Evolutionary conservation across 2,113 vertebrate genomes (phyloP).

Genomic region (Lethenteron reissneri): DNA sequence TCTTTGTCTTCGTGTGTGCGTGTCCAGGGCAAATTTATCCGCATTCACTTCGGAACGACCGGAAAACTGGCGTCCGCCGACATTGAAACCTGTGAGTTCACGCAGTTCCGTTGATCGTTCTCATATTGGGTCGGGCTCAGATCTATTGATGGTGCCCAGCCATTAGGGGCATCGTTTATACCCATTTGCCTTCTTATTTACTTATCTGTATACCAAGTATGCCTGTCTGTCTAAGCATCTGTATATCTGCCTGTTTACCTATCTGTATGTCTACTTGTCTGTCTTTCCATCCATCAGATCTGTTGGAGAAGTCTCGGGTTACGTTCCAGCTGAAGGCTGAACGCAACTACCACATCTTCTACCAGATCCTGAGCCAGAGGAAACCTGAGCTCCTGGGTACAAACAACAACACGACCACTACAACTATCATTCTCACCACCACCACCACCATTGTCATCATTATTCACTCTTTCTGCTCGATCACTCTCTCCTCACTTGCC

Average conservation of each 20-base stretch:
- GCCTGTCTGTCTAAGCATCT: too few relatives aligned
- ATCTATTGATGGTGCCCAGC: too few relatives aligned
- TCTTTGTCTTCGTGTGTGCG: conserved; percentile 2
- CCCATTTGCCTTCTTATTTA: too few relatives aligned
- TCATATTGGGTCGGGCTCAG: too few relatives aligned
- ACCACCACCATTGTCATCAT: too few relatives aligned
- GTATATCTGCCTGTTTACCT: too few relatives aligned
- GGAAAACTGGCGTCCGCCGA: conserved; percentile 19
- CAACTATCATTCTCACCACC: too few relatives aligned
- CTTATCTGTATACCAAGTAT: too few relatives aligned
- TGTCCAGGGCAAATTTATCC: conserved; percentile 24
- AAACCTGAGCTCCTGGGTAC: conserved; percentile 58
- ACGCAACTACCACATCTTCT: conserved; percentile 78
- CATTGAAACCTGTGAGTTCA: conserved; percentile 19
- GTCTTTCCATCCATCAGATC: conserved; percentile 21
- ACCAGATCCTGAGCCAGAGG: conserved; percentile 62
- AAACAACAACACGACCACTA: neutral
- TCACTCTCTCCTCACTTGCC: neutral
- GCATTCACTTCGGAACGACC: conserved; percentile 22
- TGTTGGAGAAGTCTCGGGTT: conserved; percentile 66
- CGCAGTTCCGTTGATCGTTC: too few relatives aligned
- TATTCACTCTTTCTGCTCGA: too few relatives aligned
- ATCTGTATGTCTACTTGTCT: too few relatives aligned
- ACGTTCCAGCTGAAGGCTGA: conserved; percentile 65
- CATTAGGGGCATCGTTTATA: too few relatives aligned